Percentiles rank a stretch among this genome's conserved stretches.
Conservation (phyloP, 2,797 vertebrate species). For the Rhinichthys osculus region DNA sequence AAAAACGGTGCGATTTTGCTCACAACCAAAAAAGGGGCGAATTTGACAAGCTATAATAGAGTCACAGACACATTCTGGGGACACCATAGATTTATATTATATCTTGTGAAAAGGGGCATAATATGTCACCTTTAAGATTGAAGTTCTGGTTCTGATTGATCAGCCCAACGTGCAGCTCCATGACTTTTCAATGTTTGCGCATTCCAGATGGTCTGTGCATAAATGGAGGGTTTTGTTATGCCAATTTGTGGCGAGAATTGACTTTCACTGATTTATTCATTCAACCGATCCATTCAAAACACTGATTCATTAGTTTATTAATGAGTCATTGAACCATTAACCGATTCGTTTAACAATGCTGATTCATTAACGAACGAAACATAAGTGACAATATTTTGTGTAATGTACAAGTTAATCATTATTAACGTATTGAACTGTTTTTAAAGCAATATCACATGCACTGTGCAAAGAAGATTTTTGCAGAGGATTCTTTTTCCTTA, state of each 20-base stretch:
- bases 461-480: neutral
- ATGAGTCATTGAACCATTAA: conserved; percentile 7
- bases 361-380: neutral
- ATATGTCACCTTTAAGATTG: no score
- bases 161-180: neutral
- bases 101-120: no score
- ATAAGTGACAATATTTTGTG: neutral
- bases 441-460: neutral
- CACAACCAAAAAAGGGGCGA: no score
- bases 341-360: neutral
- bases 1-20: no score
- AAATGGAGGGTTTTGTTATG: neutral
- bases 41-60: no score
- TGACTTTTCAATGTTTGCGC: neutral
- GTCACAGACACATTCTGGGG: no score
- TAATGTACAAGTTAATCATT: neutral
- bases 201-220: neutral
- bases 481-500: neutral
- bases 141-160: neutral
- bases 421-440: neutral
- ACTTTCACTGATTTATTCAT: neutral
- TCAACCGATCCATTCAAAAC: neutral
- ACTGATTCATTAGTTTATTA: neutral
- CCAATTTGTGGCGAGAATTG: neutral
- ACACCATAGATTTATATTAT: no score